Percentiles rank a stretch among this genome's conserved stretches.
phyloP scores from a whole-genome alignment of 2,888 invertebrate species.

The Agonopterix heracliana region DNA sequence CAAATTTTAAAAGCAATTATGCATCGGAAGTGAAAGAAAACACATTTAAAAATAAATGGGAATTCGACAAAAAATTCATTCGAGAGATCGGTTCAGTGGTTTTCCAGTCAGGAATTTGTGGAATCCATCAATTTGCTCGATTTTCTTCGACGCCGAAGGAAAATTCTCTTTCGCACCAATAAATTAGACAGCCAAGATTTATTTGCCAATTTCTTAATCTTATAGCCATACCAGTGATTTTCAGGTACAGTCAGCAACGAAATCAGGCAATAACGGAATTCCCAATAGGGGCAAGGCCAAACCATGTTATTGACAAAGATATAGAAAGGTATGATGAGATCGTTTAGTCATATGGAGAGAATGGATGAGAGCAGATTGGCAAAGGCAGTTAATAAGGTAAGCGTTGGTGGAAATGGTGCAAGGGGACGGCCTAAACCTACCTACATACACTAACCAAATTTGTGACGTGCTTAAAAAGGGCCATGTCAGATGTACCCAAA shows the following conservation, averaged over 20 bases:
- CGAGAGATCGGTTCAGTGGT: slow-evolving; percentile 34
- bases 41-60: slow-evolving; percentile 19
- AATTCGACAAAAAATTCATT: slow-evolving; percentile 30
- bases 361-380: too few relatives aligned
- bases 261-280: too few relatives aligned
- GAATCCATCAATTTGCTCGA: slow-evolving; percentile 62
- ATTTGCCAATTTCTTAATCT: slow-evolving; percentile 54
- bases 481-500: too few relatives aligned
- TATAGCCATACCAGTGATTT: slow-evolving; percentile 12
- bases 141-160: slow-evolving; percentile 40
- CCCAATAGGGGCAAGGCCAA: too few relatives aligned
- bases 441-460: too few relatives aligned
- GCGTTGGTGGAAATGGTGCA: too few relatives aligned
- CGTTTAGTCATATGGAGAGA: too few relatives aligned
- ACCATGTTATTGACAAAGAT: too few relatives aligned
- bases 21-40: slow-evolving; percentile 1
- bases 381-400: too few relatives aligned
- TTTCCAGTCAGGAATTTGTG: slow-evolving; percentile 43
- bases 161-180: slow-evolving; percentile 46
- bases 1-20: slow-evolving; percentile 10
- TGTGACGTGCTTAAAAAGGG: too few relatives aligned
- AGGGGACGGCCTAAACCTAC: too few relatives aligned
- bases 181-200: slow-evolving; percentile 59
- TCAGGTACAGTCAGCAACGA: neutral
- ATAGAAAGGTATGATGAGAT: too few relatives aligned